Conservation (phyloP, 2,797 vertebrate species). For the Micropoecilia bifurca region DNA sequence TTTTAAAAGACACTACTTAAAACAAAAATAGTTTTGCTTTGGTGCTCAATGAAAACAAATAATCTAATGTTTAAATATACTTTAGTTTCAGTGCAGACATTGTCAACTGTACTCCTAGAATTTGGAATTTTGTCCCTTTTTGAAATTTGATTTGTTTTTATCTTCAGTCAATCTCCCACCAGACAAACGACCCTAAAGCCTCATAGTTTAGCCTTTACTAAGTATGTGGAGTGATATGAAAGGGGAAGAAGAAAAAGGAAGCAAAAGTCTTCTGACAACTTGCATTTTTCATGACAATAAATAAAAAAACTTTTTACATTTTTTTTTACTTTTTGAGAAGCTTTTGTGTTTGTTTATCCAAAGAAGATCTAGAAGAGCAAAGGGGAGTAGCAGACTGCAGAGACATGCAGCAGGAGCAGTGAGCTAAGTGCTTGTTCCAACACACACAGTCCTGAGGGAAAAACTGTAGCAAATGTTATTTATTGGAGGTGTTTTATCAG, state of each 20-base stretch:
- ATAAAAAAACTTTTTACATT: not conserved
- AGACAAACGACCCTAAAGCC: not conserved
- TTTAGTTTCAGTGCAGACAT: not conserved
- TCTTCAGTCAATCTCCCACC: not conserved
- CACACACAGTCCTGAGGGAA: slow-evolving; percentile 59
- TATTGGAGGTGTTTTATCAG: slow-evolving; percentile 84
- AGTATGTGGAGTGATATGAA: not conserved
- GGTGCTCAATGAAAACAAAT: not conserved
- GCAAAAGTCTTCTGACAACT: not conserved
- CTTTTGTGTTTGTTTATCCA: not conserved
- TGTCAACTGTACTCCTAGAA: not conserved
- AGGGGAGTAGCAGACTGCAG: slow-evolving; percentile 18
- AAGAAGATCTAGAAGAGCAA: not conserved
- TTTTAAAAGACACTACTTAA: not conserved
- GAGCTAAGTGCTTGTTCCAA: slow-evolving; percentile 46
- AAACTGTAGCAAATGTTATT: slow-evolving; percentile 75
- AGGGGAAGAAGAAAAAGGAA: not conserved
- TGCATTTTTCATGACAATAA: not conserved
- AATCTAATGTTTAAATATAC: not conserved
- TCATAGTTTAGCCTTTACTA: not conserved
- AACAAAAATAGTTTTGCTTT: not conserved
- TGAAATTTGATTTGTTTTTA: not conserved
- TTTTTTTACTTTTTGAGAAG: not conserved
- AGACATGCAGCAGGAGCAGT: slow-evolving; percentile 15
- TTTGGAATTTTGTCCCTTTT: not conserved